Conservation (phyloP, 2,113 vertebrate genomes). For the Epinephelus fuscoguttatus region DNA sequence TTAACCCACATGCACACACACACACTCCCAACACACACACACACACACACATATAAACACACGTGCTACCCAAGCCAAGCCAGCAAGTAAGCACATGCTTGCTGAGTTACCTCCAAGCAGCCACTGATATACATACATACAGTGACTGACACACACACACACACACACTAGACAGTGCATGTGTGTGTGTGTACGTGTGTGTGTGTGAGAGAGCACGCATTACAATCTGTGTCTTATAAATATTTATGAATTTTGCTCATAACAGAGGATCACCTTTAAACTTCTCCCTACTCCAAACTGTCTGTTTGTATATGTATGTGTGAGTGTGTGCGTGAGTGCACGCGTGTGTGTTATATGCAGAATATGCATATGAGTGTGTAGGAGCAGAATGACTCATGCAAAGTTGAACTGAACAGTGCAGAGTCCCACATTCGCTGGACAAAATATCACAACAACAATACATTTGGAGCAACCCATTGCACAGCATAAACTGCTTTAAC, state of each 20-base stretch:
- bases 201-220: neutral
- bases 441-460: slow-evolving; percentile 63
- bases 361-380: slow-evolving; percentile 74
- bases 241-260: slow-evolving; percentile 72
- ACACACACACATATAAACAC: slow-evolving; percentile 12
- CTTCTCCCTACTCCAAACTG: slow-evolving; percentile 59
- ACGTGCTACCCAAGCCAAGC: slow-evolving; percentile 40
- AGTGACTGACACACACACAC: slow-evolving; percentile 25
- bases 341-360: slow-evolving; percentile 54
- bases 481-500: slow-evolving; percentile 19
- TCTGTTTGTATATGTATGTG: slow-evolving; percentile 45
- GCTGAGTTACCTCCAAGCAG: slow-evolving; percentile 78
- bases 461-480: slow-evolving; percentile 25
- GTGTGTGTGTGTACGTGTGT: slow-evolving; percentile 6
- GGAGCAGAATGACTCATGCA: slow-evolving; percentile 76
- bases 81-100: slow-evolving; percentile 84
- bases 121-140: slow-evolving; percentile 36
- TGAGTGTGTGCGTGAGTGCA: slow-evolving; percentile 3
- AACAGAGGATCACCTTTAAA: slow-evolving; percentile 69
- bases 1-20: slow-evolving; percentile 66
- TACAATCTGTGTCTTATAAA: slow-evolving; percentile 59
- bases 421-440: slow-evolving; percentile 53
- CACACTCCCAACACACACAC: neutral
- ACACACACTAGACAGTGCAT: slow-evolving; percentile 16
- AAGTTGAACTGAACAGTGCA: slow-evolving; percentile 53